A percentile compares a stretch with the other conserved stretches of the same genome.
Conservation (phyloP, 92 coral and sea anemone species). For the Parazoanthus swiftii region DNA sequence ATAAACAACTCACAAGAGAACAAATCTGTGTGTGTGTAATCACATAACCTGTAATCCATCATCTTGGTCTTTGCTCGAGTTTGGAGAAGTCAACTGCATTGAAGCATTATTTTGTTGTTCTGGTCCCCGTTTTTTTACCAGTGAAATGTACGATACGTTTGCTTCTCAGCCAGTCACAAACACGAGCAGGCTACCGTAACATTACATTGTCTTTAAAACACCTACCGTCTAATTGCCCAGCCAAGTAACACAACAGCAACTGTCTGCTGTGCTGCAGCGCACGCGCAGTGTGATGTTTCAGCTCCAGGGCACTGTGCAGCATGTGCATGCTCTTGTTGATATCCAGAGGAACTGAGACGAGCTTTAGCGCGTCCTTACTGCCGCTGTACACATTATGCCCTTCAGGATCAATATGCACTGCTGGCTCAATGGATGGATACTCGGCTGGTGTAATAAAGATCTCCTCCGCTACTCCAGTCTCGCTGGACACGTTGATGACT, state of each 20-base stretch:
- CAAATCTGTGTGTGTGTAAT: too few species aligned
- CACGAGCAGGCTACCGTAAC: too few species aligned
- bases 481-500: constrained; percentile 63
- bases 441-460: constrained; percentile 67
- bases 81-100: too few species aligned
- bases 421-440: constrained; percentile 85
- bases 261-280: constrained; percentile 94
- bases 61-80: too few species aligned
- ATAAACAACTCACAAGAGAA: too few species aligned
- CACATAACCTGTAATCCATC: too few species aligned
- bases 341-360: constrained; percentile 89
- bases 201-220: too few species aligned
- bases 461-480: constrained; percentile 81
- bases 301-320: constrained; percentile 77
- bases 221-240: constrained; percentile 87
- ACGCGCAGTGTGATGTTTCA: constrained; percentile 90
- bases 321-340: constrained; percentile 70
- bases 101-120: too few species aligned
- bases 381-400: constrained; percentile 97
- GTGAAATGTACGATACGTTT: too few species aligned
- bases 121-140: too few species aligned
- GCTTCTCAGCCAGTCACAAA: too few species aligned
- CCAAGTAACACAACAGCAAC: constrained; percentile 87
- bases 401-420: constrained; percentile 93
- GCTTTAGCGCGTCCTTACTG: constrained; percentile 76